phyloP scores from a whole-genome alignment of 2,797 vertebrate genomes.

The Pangasius macronema region DNA sequence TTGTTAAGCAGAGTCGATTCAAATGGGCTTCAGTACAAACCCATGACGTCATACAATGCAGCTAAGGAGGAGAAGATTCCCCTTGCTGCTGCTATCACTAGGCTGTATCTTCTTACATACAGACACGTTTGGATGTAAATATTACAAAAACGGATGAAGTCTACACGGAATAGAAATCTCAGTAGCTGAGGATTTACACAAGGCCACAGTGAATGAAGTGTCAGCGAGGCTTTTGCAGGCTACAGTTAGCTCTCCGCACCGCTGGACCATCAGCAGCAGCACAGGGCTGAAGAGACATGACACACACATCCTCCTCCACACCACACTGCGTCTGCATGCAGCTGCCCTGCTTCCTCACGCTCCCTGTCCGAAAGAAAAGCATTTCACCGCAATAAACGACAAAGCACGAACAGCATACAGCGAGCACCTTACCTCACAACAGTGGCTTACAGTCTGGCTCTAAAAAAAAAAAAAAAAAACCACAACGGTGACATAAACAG shows the following conservation, averaged over 20 bases:
- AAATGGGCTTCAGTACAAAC: slow-evolving; percentile 26
- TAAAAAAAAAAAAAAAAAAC: neutral
- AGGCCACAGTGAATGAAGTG: neutral
- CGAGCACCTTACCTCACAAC: slow-evolving; percentile 28
- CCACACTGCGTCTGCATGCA: too few species aligned
- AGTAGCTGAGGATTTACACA: neutral
- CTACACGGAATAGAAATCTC: neutral
- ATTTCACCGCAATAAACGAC: neutral
- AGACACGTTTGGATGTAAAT: neutral
- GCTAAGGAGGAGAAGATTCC: slow-evolving; percentile 2
- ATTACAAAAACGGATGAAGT: neutral
- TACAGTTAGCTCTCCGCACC: neutral
- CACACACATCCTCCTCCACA: neutral
- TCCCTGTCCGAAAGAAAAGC: neutral
- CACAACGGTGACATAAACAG: slow-evolving; percentile 41
- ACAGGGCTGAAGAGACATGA: neutral
- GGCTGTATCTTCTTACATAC: neutral
- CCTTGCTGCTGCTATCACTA: neutral
- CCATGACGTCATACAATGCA: slow-evolving; percentile 55
- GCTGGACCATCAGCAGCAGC: neutral
- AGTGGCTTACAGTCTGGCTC: neutral
- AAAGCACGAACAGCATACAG: neutral
- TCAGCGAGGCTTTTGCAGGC: neutral
- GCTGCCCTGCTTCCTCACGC: neutral
- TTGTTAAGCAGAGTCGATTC: neutral